Evolutionary conservation across 2,797 vertebrate genomes (phyloP).

Genomic region (Arremon brunneinucha): DNA sequence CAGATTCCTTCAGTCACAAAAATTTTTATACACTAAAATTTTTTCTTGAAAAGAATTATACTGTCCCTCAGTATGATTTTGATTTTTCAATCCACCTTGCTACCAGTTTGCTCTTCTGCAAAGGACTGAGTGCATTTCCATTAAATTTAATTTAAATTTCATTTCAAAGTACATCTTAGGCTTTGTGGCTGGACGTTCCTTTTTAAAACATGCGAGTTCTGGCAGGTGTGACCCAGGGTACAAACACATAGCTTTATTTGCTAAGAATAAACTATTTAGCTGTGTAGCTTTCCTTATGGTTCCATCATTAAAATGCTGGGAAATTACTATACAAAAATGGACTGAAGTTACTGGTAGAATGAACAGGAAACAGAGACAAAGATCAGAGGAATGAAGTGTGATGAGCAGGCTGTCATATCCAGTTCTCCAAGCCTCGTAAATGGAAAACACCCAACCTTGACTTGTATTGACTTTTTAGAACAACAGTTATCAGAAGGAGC

Average conservation of each 20-base stretch:
- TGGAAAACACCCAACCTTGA: background rate
- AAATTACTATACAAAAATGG: background rate
- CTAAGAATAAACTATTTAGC: background rate
- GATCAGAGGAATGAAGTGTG: background rate
- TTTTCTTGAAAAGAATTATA: background rate
- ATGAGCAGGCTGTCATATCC: background rate
- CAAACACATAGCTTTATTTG: background rate
- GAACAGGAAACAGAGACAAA: background rate
- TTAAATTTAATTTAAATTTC: background rate
- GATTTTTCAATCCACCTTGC: background rate
- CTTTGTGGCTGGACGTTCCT: background rate
- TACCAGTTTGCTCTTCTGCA: background rate
- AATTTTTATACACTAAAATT: background rate
- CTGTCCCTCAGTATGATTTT: background rate
- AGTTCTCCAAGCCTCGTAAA: background rate
- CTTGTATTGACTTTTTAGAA: background rate
- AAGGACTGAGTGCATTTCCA: background rate
- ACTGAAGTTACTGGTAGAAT: background rate
- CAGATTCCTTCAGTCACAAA: background rate
- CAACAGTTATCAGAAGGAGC: background rate
- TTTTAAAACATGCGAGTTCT: background rate
- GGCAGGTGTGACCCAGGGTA: background rate
- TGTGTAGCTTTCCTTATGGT: background rate
- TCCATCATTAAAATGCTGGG: background rate
- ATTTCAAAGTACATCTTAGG: background rate